Evolutionary conservation across 2,888 invertebrate species (phyloP).

Genomic region (Lottia gigantea): DNA sequence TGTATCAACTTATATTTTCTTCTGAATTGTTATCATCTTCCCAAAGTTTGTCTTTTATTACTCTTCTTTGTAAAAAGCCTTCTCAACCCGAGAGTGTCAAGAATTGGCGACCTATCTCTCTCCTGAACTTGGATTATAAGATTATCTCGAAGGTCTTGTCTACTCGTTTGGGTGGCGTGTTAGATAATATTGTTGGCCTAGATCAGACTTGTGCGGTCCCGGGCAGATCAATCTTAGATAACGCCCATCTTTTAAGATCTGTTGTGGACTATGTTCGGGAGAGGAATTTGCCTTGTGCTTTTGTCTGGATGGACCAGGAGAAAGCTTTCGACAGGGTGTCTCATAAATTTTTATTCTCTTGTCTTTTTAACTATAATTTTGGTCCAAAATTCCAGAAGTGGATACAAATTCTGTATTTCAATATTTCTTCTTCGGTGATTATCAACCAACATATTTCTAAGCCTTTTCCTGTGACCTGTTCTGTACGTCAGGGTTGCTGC

Average conservation of each 20-base stretch:
- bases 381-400: no score
- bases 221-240: constrained; percentile 39
- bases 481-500: no score
- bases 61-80: constrained; percentile 37
- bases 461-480: neutral
- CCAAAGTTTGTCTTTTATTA: constrained; percentile 23
- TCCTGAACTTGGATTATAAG: constrained; percentile 39
- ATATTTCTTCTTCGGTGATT: no score
- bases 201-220: constrained; percentile 41
- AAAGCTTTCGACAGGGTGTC: no score
- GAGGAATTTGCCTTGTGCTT: constrained; percentile 31
- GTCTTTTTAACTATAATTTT: no score
- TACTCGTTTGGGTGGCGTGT: constrained; percentile 28
- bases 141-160: constrained; percentile 37
- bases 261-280: constrained; percentile 36
- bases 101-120: constrained; percentile 39
- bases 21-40: constrained; percentile 20
- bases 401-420: no score
- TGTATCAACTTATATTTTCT: constrained; percentile 22
- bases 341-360: no score
- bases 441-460: constrained; percentile 24
- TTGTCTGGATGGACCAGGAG: constrained; percentile 26
- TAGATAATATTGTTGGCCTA: constrained; percentile 27
- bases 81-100: constrained; percentile 27
- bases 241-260: constrained; percentile 35